Evolutionary conservation across 1,140 invertebrate species (phyloP).

Genomic region (Drosophila sulfurigaster): DNA sequence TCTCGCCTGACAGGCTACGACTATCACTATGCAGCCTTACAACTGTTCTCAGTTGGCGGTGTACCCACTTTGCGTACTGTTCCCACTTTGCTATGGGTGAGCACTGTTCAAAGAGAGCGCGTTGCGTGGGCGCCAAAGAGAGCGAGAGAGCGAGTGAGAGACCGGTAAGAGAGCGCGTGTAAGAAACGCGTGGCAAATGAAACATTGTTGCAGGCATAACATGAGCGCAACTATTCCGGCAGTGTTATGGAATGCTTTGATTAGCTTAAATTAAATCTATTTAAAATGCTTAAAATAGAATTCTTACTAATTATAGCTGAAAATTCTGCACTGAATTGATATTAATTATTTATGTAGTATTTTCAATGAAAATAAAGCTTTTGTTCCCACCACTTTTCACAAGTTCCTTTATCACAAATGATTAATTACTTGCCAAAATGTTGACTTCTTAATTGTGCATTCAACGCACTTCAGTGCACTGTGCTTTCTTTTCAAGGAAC

Average conservation of each 20-base stretch:
- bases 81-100: background rate
- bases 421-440: slow-evolving; percentile 5
- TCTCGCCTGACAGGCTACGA: slow-evolving; percentile 17
- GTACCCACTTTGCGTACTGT: slow-evolving; percentile 3
- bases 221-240: slow-evolving; percentile 42
- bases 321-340: background rate
- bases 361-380: too few species aligned
- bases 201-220: slow-evolving; percentile 45
- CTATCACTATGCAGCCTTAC: slow-evolving; percentile 1
- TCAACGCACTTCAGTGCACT: slow-evolving; percentile 17
- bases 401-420: background rate
- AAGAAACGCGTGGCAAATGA: slow-evolving; percentile 46
- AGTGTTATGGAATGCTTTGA: slow-evolving; percentile 30
- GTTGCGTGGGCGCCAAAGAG: slow-evolving; percentile 38
- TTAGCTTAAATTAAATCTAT: slow-evolving; percentile 14
- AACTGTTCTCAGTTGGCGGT: background rate
- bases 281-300: background rate
- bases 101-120: background rate
- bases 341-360: background rate
- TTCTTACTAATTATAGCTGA: background rate
- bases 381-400: too few species aligned
- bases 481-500: slow-evolving; percentile 21
- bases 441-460: slow-evolving; percentile 18
- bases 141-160: slow-evolving; percentile 13
- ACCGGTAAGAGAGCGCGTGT: slow-evolving; percentile 24